Percentiles rank a stretch among this genome's conserved stretches.
Evolutionary conservation across 2,797 vertebrate genomes (phyloP).

Genomic region (Chloroceryle inda): DNA sequence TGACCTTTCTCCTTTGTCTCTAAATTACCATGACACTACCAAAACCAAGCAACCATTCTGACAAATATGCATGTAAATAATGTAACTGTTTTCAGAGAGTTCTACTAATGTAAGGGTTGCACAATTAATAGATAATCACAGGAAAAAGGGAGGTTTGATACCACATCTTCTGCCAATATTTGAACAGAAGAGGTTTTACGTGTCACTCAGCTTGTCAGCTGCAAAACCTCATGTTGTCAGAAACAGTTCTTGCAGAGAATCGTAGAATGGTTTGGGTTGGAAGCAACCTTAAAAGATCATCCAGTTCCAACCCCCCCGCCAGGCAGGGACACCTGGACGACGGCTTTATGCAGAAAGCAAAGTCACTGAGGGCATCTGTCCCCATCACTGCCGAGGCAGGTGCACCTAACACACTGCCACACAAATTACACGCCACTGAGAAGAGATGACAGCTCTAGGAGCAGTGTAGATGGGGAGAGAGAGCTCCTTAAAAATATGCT

Average conservation of each 20-base stretch:
- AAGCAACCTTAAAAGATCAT: too few relatives aligned
- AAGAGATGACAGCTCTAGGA: not conserved
- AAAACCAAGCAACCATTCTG: not conserved
- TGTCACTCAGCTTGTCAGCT: not conserved
- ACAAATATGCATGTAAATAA: not conserved
- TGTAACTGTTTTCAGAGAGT: not conserved
- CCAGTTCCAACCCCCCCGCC: too few relatives aligned
- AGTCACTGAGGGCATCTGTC: not conserved
- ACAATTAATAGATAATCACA: not conserved
- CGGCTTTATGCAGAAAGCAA: not conserved
- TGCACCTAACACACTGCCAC: fast-evolving
- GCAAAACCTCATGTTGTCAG: not conserved
- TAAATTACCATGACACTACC: not conserved
- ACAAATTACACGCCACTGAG: fast-evolving
- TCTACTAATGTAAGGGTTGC: not conserved
- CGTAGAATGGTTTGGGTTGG: too few relatives aligned
- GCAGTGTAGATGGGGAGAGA: not conserved
- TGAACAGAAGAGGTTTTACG: not conserved
- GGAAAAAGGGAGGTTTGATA: not conserved
- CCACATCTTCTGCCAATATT: not conserved
- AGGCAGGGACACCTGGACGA: not conserved
- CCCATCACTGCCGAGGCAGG: not conserved
- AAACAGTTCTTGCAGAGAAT: not conserved
- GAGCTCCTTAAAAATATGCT: not conserved
- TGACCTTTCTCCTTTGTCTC: not conserved